Conservation (phyloP, 2,888 invertebrate species). For the Noctuana brunneofusca region DNA sequence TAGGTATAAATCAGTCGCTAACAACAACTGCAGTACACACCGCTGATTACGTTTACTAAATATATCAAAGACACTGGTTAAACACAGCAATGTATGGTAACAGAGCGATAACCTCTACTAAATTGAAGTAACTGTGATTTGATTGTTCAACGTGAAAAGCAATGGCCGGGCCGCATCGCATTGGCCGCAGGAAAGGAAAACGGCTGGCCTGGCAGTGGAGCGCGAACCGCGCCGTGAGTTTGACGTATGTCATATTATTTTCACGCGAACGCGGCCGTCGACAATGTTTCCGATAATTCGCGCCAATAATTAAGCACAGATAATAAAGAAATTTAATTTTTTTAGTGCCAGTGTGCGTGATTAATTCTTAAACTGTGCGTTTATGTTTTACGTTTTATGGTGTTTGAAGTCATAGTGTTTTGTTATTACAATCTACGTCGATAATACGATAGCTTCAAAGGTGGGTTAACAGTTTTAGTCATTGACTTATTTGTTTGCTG, state of each 20-base stretch:
- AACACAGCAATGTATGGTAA: slow-evolving; percentile 21
- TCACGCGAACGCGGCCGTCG: slow-evolving; percentile 48
- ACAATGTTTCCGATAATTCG: slow-evolving; percentile 53
- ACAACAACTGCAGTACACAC: slow-evolving; percentile 8
- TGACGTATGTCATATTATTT: slow-evolving; percentile 51
- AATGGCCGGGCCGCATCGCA: slow-evolving; percentile 7
- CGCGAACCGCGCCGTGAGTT: slow-evolving; percentile 54
- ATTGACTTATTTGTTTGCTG: slow-evolving; percentile 38
- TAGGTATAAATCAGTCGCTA: too few species aligned
- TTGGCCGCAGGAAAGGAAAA: too few species aligned
- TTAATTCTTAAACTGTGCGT: neutral
- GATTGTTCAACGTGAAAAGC: slow-evolving; percentile 20
- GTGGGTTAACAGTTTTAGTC: slow-evolving; percentile 50
- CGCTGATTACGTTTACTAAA: neutral
- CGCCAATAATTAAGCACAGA: slow-evolving; percentile 17
- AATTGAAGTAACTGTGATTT: slow-evolving; percentile 28
- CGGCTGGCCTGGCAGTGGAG: slow-evolving; percentile 64
- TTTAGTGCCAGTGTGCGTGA: slow-evolving; percentile 19
- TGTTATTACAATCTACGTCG: slow-evolving; percentile 33
- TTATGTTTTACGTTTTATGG: slow-evolving; percentile 2
- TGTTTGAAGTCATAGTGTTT: slow-evolving; percentile 40
- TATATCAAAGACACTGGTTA: neutral
- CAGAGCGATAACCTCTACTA: slow-evolving; percentile 20
- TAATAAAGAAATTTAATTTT: slow-evolving; percentile 5
- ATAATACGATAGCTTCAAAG: slow-evolving; percentile 44